Base-by-base conservation (phyloP, 1,140 invertebrate species). In the Drosophila mauritiana region DNA sequence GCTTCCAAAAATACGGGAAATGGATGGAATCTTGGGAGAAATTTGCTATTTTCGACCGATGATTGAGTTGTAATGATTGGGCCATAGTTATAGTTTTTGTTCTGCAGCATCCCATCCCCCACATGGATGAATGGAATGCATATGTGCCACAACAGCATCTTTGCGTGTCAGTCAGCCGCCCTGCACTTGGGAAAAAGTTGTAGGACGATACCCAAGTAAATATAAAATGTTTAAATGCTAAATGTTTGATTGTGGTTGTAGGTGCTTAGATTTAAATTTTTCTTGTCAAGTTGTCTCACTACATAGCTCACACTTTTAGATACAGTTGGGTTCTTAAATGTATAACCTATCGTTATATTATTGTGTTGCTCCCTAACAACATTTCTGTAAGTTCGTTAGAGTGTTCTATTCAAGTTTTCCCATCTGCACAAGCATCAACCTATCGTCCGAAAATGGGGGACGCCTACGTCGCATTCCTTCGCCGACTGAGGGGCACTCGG, bases 41-140 rank as follows among this genome's bases (percentile, higher is more conserved):
- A 68, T 73, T 86, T 86, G 83, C 84, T 86, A 86, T 88, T 88
- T 88, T 88, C 55, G 72, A 73, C 42, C 53, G 82, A 86, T 86
- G 80, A 83, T 83, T 83, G 75, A 83, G 80, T 62, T 83, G 80
- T 74, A 75, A 49, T 80, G 83, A 82, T 86, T 86, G 70, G 64
- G 70, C 51, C 73, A 52, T 22, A 56, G 67, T 56, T 69, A n/a
- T 39, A 25, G 43, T 69, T 69, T 36, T 54, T 70, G 62, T 54
- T 49, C 39, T 63, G 42, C 43, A 22, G 27, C 37, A 57, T 13
- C 13, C 20, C 37, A 55, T 63, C 46, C 49, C 46, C 80, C 81
- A 80, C 65, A 63, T 78, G 80, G 80, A 46, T 70, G 76, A 56
- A 65, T 77, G 73, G 77, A 80, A 68, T 79, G 67, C 68, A 67